These are phyloP conservation scores for Taeniopygia guttata DNA, from an alignment of 2,797 vertebrate species.

Conservation along the genomic window DNA sequence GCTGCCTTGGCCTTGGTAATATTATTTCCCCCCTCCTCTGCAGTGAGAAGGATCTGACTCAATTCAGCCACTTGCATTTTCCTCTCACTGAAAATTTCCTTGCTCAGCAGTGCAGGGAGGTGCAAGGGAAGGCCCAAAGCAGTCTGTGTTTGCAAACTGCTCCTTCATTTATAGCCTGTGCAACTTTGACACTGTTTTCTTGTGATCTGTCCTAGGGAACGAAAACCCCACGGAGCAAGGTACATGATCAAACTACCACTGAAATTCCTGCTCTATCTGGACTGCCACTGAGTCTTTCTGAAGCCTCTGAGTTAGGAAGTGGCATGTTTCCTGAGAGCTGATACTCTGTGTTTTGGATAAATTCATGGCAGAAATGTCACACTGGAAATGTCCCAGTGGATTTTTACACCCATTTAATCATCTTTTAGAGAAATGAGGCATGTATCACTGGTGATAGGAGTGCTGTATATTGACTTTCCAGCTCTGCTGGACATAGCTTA, in stretches of 20 bases:
- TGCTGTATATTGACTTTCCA: neutral
- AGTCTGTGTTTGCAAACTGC: neutral
- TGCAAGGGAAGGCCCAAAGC: neutral
- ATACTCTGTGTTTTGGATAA: neutral
- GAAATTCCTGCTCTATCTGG: slow-evolving; percentile 13
- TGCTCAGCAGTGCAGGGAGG: neutral
- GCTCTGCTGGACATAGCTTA: neutral
- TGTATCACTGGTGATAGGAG: neutral
- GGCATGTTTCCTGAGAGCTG: neutral
- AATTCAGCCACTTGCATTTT: neutral
- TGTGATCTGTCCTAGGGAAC: neutral
- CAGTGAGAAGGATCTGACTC: neutral
- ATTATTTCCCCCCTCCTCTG: neutral
- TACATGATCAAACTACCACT: neutral
- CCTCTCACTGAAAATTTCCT: neutral
- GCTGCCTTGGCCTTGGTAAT: neutral
- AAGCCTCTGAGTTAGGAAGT: slow-evolving; percentile 6
- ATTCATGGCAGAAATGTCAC: neutral
- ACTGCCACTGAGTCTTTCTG: neutral
- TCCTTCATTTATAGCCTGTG: neutral
- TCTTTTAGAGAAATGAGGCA: neutral
- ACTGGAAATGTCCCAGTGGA: neutral
- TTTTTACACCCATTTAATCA: slow-evolving; percentile 10
- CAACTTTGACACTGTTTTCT: neutral
- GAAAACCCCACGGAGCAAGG: neutral